Percentiles rank a stretch among this genome's conserved stretches.
Evolutionary conservation across 2,888 invertebrate species (phyloP).

Genomic region (Mythimna lalbum): DNA sequence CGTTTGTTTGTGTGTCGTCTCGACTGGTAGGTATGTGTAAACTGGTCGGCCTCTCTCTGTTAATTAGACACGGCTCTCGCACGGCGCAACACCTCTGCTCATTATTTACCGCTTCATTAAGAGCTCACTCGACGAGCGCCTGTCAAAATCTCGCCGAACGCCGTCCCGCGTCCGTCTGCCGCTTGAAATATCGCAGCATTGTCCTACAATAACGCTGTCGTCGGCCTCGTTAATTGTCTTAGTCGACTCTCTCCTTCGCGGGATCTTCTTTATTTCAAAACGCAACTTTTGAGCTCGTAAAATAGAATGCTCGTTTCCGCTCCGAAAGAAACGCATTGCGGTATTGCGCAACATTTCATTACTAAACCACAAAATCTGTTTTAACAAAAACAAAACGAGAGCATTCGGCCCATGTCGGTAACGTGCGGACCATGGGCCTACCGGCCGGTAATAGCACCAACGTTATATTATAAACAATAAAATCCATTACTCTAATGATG

Average conservation of each 20-base stretch:
- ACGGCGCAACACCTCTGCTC: slow-evolving; percentile 86
- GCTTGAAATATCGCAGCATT: slow-evolving; percentile 87
- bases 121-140: slow-evolving; percentile 86
- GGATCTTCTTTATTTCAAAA: slow-evolving; percentile 76
- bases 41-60: slow-evolving; percentile 79
- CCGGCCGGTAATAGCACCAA: slow-evolving; percentile 79
- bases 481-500: slow-evolving; percentile 82
- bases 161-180: slow-evolving; percentile 75
- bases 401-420: slow-evolving; percentile 79
- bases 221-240: slow-evolving; percentile 87
- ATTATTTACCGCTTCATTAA: slow-evolving; percentile 91
- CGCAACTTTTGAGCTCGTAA: slow-evolving; percentile 77
- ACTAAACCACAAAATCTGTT: slow-evolving; percentile 78
- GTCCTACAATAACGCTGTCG: slow-evolving; percentile 88
- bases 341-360: slow-evolving; percentile 78
- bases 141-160: slow-evolving; percentile 88
- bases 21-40: slow-evolving; percentile 71
- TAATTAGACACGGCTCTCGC: slow-evolving; percentile 87
- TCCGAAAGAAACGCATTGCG: slow-evolving; percentile 73
- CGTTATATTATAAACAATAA: slow-evolving; percentile 84
- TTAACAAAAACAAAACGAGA: slow-evolving; percentile 81
- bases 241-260: slow-evolving; percentile 74
- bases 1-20: slow-evolving; percentile 52
- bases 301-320: slow-evolving; percentile 80
- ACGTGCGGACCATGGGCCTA: slow-evolving; percentile 82